A percentile compares a stretch with the other conserved stretches of the same genome.
Evolutionary conservation across 2,888 invertebrate genomes (phyloP).

Genomic region (Drosophila vallismaia): DNA sequence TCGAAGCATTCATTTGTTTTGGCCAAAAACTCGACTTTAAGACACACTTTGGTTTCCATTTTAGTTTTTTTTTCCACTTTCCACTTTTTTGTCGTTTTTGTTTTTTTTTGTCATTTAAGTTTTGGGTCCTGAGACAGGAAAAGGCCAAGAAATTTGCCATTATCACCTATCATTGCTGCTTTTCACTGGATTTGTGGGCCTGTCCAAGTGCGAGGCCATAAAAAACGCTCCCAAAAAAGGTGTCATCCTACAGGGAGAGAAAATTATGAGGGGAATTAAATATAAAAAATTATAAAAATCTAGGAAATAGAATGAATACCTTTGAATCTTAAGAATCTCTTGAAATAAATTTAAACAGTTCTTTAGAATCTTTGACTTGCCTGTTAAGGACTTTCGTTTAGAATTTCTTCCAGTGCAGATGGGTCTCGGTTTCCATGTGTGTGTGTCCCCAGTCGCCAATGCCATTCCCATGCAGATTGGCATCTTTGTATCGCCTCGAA

Average conservation of each 20-base stretch:
- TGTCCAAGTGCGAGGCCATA: slow-evolving; percentile 53
- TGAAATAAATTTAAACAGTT: too few species aligned
- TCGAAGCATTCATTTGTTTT: slow-evolving; percentile 31
- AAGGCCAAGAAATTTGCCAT: slow-evolving; percentile 69
- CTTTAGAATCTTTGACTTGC: too few species aligned
- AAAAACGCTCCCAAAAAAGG: slow-evolving; percentile 61
- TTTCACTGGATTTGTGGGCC: slow-evolving; percentile 71
- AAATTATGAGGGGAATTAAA: background rate
- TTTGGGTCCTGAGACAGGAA: slow-evolving; percentile 11
- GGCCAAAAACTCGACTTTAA: slow-evolving; percentile 29
- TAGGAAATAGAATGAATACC: too few species aligned
- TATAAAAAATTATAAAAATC: too few species aligned
- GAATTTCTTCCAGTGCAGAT: slow-evolving; percentile 1
- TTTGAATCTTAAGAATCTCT: too few species aligned
- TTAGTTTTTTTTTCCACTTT: slow-evolving; percentile 15
- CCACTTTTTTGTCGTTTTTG: slow-evolving; percentile 4
- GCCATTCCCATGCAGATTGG: slow-evolving; percentile 81
- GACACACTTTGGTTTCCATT: slow-evolving; percentile 9
- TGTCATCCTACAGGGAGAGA: slow-evolving; percentile 6
- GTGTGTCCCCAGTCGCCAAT: slow-evolving; percentile 1
- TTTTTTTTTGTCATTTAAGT: slow-evolving; percentile 15
- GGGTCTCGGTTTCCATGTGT: slow-evolving; percentile 15
- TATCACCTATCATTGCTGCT: slow-evolving; percentile 81
- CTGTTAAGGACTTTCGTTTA: too few species aligned
- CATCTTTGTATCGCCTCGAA: slow-evolving; percentile 67